Evolutionary conservation across 2,888 invertebrate genomes (phyloP).

Genomic region (Brachypterus glaber): DNA sequence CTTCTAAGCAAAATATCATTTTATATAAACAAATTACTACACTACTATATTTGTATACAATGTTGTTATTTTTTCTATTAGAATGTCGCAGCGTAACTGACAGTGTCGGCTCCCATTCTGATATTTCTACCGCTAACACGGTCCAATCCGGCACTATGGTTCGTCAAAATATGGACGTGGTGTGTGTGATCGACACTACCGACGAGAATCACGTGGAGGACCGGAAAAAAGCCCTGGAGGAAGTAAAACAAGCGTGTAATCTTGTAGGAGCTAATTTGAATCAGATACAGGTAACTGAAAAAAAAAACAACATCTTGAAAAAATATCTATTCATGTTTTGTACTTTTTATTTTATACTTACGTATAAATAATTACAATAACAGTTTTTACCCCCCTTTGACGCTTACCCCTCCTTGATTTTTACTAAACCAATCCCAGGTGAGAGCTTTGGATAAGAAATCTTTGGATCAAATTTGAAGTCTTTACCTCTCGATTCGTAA

Average conservation of each 20-base stretch:
- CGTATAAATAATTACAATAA: no score
- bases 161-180: slow-evolving; percentile 75
- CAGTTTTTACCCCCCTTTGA: no score
- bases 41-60: neutral
- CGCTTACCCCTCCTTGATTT: no score
- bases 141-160: slow-evolving; percentile 37
- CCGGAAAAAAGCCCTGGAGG: slow-evolving; percentile 73
- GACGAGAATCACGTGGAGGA: slow-evolving; percentile 60
- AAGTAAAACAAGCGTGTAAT: slow-evolving; percentile 70
- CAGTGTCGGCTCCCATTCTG: slow-evolving; percentile 53
- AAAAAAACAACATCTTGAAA: neutral
- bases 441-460: no score
- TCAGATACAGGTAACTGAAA: slow-evolving; percentile 62
- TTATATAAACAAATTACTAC: slow-evolving; percentile 9
- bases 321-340: no score
- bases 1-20: no score
- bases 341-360: no score
- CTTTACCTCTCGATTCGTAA: no score
- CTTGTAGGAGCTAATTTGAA: slow-evolving; percentile 72
- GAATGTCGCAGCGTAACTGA: slow-evolving; percentile 46
- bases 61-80: slow-evolving; percentile 22
- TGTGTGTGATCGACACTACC: slow-evolving; percentile 71
- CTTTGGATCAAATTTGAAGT: no score
- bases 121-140: slow-evolving; percentile 45
- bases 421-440: no score